phyloP scores from a whole-genome alignment of 1,140 invertebrate genomes.

The Telenomus remus region DNA sequence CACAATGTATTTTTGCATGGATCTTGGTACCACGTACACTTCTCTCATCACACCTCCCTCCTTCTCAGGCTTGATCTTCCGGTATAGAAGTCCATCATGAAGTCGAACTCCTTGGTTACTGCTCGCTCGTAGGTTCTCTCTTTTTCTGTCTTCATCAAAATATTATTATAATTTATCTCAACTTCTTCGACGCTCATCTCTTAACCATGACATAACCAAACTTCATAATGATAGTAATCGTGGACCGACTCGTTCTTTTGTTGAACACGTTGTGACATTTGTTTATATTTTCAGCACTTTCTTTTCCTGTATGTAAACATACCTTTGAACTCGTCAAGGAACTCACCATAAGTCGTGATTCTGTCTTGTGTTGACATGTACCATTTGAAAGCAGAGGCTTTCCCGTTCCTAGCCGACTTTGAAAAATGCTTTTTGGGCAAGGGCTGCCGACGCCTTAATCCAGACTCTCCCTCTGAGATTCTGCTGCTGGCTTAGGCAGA shows the following conservation, averaged over 20 bases:
- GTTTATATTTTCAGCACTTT: constrained; percentile 6
- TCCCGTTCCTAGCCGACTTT: no score
- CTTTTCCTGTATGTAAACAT: constrained; percentile 14
- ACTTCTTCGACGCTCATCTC: constrained; percentile 13
- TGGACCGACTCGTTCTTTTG: background rate
- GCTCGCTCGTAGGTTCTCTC: no score
- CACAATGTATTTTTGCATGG: no score
- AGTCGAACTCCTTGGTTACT: no score
- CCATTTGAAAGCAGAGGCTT: constrained; percentile 28
- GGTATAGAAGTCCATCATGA: no score
- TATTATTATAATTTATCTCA: no score
- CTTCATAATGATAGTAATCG: constrained; percentile 36
- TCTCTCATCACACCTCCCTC: constrained; percentile 18
- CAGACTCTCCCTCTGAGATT: no score
- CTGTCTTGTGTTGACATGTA: constrained; percentile 7
- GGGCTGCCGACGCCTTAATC: no score
- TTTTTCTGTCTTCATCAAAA: no score
- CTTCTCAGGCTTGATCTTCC: background rate
- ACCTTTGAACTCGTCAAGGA: constrained; percentile 2
- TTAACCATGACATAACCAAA: constrained; percentile 22
- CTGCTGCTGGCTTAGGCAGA: no score
- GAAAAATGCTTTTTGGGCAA: no score
- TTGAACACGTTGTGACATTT: constrained; percentile 15
- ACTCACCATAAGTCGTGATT: background rate
- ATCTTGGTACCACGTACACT: no score